A percentile compares a stretch with the other conserved stretches of the same genome.
Conservation (phyloP, 92 coral and sea anemone genomes). For the Isaurus tuberculatus region DNA sequence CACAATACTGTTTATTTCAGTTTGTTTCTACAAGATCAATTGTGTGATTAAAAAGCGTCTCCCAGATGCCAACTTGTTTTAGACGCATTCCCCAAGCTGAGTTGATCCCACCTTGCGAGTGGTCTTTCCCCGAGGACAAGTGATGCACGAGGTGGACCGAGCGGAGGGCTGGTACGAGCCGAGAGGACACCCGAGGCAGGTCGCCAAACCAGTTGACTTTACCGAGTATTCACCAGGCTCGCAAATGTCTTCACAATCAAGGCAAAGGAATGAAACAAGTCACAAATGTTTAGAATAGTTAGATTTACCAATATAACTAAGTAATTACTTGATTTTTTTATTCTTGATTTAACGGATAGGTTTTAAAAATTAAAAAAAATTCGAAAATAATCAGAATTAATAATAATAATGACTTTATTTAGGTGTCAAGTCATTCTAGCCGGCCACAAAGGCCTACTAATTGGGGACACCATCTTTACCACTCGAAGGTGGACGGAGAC, state of each 20-base stretch:
- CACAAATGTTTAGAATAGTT: too few species aligned
- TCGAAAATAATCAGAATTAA: too few species aligned
- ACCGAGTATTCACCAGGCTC: slow-evolving; percentile 85
- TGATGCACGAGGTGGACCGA: slow-evolving; percentile 73
- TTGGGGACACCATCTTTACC: too few species aligned
- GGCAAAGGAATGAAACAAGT: background rate
- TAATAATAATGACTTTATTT: too few species aligned
- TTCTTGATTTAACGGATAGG: too few species aligned
- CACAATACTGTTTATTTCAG: background rate
- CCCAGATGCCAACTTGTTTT: background rate
- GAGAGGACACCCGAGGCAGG: slow-evolving; percentile 87
- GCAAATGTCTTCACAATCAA: slow-evolving; percentile 69
- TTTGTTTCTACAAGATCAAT: background rate
- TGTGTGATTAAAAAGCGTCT: background rate
- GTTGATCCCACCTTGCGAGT: slow-evolving; percentile 73
- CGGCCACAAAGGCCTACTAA: too few species aligned
- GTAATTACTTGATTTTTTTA: too few species aligned
- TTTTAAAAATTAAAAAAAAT: too few species aligned
- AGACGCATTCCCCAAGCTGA: slow-evolving; percentile 71
- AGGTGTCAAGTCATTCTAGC: too few species aligned
- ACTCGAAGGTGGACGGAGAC: too few species aligned
- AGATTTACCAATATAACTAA: too few species aligned
- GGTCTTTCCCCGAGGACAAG: slow-evolving; percentile 83
- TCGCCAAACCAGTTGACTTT: slow-evolving; percentile 71
- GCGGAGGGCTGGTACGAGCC: slow-evolving; percentile 88